Conservation (phyloP, 2,113 vertebrate genomes). For the Epinephelus cyanopodus region DNA sequence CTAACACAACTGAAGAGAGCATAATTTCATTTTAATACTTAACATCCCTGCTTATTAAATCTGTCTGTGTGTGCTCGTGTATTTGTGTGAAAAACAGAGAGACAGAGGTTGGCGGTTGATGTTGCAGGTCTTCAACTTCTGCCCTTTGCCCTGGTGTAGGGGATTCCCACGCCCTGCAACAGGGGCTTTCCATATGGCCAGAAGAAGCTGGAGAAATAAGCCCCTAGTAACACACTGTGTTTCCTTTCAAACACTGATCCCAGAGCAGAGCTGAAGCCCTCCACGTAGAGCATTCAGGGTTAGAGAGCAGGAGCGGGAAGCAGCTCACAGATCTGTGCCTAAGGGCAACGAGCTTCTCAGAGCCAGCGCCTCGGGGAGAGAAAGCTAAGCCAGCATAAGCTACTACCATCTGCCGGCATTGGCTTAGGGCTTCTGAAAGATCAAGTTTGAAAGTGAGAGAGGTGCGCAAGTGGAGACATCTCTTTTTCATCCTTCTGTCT, state of each 20-base stretch:
- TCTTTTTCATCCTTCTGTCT: slow-evolving; percentile 55
- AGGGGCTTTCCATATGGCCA: slow-evolving; percentile 44
- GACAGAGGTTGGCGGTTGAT: slow-evolving; percentile 6
- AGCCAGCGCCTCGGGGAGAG: slow-evolving; percentile 75
- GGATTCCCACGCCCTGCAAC: slow-evolving; percentile 60
- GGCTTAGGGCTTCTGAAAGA: slow-evolving; percentile 72
- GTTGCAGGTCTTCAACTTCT: neutral
- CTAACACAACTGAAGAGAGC: neutral
- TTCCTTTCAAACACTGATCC: slow-evolving; percentile 66
- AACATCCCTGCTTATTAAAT: neutral
- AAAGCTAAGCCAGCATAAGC: slow-evolving; percentile 79
- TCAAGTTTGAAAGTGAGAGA: slow-evolving; percentile 73
- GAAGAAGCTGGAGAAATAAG: slow-evolving; percentile 42
- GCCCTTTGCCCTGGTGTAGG: slow-evolving; percentile 26
- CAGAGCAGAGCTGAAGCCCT: slow-evolving; percentile 50
- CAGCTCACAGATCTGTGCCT: slow-evolving; percentile 77
- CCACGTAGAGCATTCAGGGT: slow-evolving; percentile 63
- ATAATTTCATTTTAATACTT: neutral
- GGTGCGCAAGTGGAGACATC: slow-evolving; percentile 55
- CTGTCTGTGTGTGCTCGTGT: neutral
- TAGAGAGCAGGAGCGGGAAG: slow-evolving; percentile 68
- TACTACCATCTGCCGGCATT: slow-evolving; percentile 76
- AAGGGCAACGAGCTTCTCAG: slow-evolving; percentile 76
- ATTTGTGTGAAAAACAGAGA: neutral
- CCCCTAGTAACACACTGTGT: slow-evolving; percentile 44